phyloP scores from a whole-genome alignment of 2,797 vertebrate species.

The Hydrolagus colliei region DNA sequence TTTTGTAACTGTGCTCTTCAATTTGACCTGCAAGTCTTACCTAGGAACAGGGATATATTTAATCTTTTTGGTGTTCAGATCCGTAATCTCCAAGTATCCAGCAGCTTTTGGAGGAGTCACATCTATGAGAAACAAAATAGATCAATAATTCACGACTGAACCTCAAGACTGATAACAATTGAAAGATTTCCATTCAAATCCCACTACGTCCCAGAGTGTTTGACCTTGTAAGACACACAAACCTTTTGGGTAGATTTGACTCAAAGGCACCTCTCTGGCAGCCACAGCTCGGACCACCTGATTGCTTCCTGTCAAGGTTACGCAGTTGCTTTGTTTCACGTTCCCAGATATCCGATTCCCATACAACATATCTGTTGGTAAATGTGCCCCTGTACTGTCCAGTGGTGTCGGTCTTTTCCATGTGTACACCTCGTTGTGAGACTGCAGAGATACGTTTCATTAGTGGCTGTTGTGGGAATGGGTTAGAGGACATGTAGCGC shows the following conservation, averaged over 20 bases:
- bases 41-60: conserved; percentile 88
- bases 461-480: too few relatives aligned
- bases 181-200: not conserved
- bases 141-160: not conserved
- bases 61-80: conserved; percentile 84
- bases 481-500: too few relatives aligned
- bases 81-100: conserved; percentile 88
- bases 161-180: too few relatives aligned
- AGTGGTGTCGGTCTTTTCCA: conserved; percentile 69
- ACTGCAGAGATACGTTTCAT: conserved; percentile 54
- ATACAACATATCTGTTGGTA: conserved; percentile 54
- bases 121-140: conserved; percentile 53
- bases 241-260: conserved; percentile 89
- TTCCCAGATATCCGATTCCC: conserved; percentile 50
- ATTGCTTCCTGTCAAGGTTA: conserved; percentile 70
- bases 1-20: too few relatives aligned
- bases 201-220: too few relatives aligned
- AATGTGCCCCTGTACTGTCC: conserved; percentile 41
- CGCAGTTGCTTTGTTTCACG: conserved; percentile 71
- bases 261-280: conserved; percentile 74
- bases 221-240: conserved; percentile 37
- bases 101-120: conserved; percentile 71
- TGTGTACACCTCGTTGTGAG: conserved; percentile 85
- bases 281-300: conserved; percentile 81
- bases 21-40: conserved; percentile 51